Base-by-base conservation (phyloP, 2,888 invertebrate species). In the Andrena chrysosceles region DNA sequence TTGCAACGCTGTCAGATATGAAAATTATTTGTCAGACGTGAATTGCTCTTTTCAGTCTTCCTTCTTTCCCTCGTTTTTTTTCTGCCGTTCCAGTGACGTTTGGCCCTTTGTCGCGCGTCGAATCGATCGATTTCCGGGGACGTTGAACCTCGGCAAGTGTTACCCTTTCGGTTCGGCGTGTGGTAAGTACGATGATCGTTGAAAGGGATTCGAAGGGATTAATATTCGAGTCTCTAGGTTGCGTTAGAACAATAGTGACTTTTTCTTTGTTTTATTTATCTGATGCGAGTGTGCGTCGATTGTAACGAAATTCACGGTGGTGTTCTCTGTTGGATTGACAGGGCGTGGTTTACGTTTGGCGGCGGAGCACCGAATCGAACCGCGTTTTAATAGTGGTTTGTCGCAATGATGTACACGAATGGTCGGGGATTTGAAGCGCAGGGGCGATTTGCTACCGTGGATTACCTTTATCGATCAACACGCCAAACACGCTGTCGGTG, bases 321-420 rank as follows among this genome's bases (percentile, higher is more conserved):
- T 35, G 67, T 60, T 66, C 60, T 69, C 52, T 48, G 42, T 68
- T 10, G 26, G n/a, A 4, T 7, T 42, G 49, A 29, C 35, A 13
- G 67, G 48, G 76, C 62, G 67, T 54, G 77, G 71, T 62, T 67
- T 67, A 33, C 54, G 62, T 23, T 52, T 26, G 60, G 16, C 77
- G 66, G 66, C 54, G 52, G 8, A 49, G 66, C 77, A 33, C 66
- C 77, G 49, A 71, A 54, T 71, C 29, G 66, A 66, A 62, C 60
- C 77, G 67, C 66, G 66, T 71, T 80, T 80, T 71, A 70, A 80
- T 77, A 77, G 80, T 29, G 80, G 77, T 77, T 70, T 67, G 70
- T 71, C 60, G 60, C 49, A 35, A 13, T 33, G 7, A 69, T 42
- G 42, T 42, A 42, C 42, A 16, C 42, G 42, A 42, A 42, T 42